Evolutionary conservation across 2,113 vertebrate genomes (phyloP).

Genomic region (Notarius quadriscutis): DNA sequence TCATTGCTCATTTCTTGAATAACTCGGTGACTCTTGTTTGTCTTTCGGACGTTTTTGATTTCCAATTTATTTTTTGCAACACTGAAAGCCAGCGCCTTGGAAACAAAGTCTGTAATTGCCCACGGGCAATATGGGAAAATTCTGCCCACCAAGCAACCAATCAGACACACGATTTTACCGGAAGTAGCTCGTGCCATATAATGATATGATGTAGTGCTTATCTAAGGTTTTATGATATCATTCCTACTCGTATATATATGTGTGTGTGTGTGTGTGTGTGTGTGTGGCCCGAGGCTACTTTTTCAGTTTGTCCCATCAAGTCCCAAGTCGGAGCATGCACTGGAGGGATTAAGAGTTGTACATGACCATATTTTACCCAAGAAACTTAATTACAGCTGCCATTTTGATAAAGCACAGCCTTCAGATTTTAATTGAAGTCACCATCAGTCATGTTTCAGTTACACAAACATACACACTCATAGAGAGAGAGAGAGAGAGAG

Average conservation of each 20-base stretch:
- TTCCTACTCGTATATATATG: background rate
- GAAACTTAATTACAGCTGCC: constrained; percentile 91
- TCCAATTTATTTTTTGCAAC: no score
- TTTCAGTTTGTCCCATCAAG: constrained; percentile 4
- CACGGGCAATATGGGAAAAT: no score
- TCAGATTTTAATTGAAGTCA: constrained; percentile 76
- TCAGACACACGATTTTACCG: no score
- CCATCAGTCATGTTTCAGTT: constrained; percentile 85
- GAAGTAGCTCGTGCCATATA: no score
- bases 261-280: no score
- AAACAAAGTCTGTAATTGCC: no score
- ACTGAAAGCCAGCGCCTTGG: no score
- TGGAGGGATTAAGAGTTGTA: background rate
- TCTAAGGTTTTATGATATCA: background rate
- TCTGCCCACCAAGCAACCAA: no score
- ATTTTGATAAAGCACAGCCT: constrained; percentile 85
- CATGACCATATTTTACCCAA: constrained; percentile 62
- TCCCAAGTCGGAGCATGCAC: background rate
- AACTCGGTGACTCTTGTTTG: no score
- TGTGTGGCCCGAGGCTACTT: background rate
- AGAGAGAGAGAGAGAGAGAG: background rate
- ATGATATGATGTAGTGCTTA: background rate
- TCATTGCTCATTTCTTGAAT: no score
- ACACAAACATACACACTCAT: constrained; percentile 11
- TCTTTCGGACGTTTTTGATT: no score